Evolutionary conservation across 2,113 vertebrate genomes (phyloP).

Genomic region (Anolis carolinensis): DNA sequence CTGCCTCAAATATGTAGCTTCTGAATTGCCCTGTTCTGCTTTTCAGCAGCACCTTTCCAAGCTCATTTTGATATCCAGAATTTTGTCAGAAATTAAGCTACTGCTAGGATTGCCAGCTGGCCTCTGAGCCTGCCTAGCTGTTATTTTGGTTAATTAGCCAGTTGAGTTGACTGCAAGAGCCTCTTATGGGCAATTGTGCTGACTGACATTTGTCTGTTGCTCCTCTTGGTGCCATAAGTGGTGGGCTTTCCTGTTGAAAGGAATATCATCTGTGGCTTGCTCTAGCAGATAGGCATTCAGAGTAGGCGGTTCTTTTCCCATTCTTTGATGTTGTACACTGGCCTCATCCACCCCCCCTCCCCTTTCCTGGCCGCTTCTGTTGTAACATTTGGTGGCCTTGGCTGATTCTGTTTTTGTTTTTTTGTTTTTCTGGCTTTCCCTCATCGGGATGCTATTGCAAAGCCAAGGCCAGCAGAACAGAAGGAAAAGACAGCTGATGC

Average conservation of each 20-base stretch:
- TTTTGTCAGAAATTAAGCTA: conserved; percentile 4
- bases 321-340: neutral
- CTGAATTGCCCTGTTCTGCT: neutral
- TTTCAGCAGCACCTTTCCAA: neutral
- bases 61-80: neutral
- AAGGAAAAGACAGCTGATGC: conserved; percentile 13
- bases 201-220: conserved; percentile 18
- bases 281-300: neutral
- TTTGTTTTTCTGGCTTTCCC: neutral
- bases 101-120: conserved; percentile 4
- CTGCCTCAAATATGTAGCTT: too few relatives aligned
- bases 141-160: conserved; percentile 32
- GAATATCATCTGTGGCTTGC: neutral
- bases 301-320: neutral
- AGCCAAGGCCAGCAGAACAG: neutral
- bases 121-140: conserved; percentile 3
- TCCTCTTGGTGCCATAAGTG: conserved; percentile 1
- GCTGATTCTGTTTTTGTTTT: neutral
- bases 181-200: conserved; percentile 18
- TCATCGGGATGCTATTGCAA: neutral
- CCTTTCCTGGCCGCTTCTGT: neutral
- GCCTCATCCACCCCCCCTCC: neutral
- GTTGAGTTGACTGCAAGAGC: conserved; percentile 14
- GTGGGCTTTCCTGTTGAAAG: neutral
- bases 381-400: neutral